phyloP scores from a whole-genome alignment of 1,140 invertebrate genomes.

The Pseudomyrmex cubaensis region DNA sequence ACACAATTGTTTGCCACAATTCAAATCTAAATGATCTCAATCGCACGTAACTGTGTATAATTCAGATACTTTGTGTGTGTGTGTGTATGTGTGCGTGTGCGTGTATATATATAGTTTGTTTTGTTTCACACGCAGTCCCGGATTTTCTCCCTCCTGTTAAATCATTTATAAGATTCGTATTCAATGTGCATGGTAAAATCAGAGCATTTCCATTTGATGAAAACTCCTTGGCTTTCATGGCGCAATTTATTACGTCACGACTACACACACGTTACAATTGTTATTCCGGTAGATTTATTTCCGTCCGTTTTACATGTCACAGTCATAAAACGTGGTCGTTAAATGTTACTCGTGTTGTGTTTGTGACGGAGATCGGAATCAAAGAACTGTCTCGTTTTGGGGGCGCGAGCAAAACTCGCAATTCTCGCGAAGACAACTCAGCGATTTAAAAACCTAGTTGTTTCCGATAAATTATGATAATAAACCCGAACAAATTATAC shows the following conservation, averaged over 20 bases:
- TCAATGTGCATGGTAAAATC: conserved; percentile 41
- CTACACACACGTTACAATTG: conserved; percentile 54
- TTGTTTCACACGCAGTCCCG: too few relatives aligned
- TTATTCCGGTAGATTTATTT: conserved; percentile 55
- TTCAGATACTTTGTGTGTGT: neutral
- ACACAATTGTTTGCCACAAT: neutral
- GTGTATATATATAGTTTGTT: too few relatives aligned
- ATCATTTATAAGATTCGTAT: conserved; percentile 54
- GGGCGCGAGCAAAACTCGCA: neutral
- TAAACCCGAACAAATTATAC: neutral
- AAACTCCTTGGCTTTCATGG: conserved; percentile 55
- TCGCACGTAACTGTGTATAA: neutral
- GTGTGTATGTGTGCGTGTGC: too few relatives aligned
- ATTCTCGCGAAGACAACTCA: neutral
- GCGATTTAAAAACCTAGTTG: neutral
- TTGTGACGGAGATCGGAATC: conserved; percentile 18
- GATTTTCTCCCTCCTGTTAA: conserved; percentile 1
- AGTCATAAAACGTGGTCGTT: conserved; percentile 46
- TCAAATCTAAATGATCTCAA: conserved; percentile 4
- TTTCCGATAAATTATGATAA: too few relatives aligned
- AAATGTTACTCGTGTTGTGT: conserved; percentile 50
- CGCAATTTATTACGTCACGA: conserved; percentile 54
- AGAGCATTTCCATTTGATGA: conserved; percentile 57
- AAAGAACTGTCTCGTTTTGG: conserved; percentile 2
- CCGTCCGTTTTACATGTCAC: conserved; percentile 53